A percentile compares a stretch with the other conserved stretches of the same genome.
phyloP scores from a whole-genome alignment of 2,113 vertebrate genomes.

The Lynx canadensis region DNA sequence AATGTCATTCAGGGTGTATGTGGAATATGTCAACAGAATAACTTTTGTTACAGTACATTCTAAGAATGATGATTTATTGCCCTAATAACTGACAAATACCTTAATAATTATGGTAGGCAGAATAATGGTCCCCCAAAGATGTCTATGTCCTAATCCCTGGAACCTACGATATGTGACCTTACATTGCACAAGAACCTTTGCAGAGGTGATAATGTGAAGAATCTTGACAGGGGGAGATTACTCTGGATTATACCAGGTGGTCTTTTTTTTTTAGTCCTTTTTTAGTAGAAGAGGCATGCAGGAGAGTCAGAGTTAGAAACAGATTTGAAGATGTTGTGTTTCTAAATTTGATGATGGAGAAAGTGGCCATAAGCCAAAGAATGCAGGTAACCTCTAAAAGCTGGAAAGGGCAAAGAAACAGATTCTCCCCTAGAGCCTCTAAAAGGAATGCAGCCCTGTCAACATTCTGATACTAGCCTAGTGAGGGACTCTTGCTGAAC shows the following conservation, averaged over 20 bases:
- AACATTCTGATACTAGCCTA: neutral
- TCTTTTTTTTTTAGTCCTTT: neutral
- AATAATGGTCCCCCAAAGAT: neutral
- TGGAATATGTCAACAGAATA: neutral
- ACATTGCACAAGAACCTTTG: neutral
- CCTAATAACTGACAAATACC: neutral
- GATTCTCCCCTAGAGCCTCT: neutral
- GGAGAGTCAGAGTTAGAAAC: neutral
- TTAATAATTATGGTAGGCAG: neutral
- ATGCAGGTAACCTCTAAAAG: slow-evolving; percentile 1
- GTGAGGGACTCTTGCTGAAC: neutral
- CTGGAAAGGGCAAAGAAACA: neutral
- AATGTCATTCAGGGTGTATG: neutral
- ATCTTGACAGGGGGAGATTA: neutral
- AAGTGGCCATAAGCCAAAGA: neutral
- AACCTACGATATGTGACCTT: neutral
- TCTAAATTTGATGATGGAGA: slow-evolving; percentile 27
- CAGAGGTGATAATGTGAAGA: neutral
- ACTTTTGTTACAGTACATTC: neutral
- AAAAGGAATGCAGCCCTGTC: neutral
- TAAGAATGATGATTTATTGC: neutral
- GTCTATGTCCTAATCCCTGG: neutral
- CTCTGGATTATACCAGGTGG: neutral
- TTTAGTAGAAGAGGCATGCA: neutral
- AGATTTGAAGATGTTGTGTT: neutral